Percentiles rank a stretch among this genome's conserved stretches.
phyloP scores from a whole-genome alignment of 2,113 vertebrate genomes.

The Sceloporus tristichus region DNA sequence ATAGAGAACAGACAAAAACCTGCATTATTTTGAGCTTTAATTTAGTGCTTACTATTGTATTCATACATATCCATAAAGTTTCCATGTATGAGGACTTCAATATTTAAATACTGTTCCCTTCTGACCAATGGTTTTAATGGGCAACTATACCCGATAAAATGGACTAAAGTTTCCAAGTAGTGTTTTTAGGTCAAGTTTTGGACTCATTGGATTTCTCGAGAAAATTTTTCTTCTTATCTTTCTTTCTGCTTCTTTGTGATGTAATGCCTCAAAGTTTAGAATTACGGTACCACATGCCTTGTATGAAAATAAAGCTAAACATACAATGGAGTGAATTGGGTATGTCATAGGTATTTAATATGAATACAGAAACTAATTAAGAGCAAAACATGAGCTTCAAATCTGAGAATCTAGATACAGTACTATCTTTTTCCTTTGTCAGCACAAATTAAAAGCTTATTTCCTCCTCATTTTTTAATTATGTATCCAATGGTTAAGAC shows the following conservation, averaged over 20 bases:
- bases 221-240: too few species aligned
- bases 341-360: neutral
- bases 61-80: neutral
- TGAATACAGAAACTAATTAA: neutral
- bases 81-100: neutral
- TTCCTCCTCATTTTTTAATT: neutral
- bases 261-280: neutral
- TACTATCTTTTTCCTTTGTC: neutral
- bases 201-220: neutral
- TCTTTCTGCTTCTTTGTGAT: neutral
- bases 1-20: neutral
- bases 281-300: neutral
- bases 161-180: neutral
- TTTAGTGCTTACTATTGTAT: neutral
- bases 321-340: neutral
- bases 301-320: neutral
- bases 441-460: neutral
- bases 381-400: neutral
- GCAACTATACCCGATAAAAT: too few species aligned
- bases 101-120: neutral
- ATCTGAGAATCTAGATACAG: neutral
- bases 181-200: neutral
- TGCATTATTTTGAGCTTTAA: neutral
- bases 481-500: neutral
- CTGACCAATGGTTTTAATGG: neutral